Evolutionary conservation across 2,113 vertebrate genomes (phyloP).

Genomic region (Polyodon spathula): DNA sequence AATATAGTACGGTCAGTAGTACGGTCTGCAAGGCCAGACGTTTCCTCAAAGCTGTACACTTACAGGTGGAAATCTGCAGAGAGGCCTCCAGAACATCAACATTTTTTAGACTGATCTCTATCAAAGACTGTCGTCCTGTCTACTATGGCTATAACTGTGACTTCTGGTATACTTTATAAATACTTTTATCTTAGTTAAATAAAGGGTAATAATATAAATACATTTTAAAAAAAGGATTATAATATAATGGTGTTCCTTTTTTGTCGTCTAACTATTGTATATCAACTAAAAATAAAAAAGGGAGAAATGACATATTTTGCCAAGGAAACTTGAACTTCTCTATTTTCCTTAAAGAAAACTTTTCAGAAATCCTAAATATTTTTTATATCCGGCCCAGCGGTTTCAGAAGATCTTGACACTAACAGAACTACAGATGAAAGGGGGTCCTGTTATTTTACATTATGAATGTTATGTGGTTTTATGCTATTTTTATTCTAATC

Average conservation of each 20-base stretch:
- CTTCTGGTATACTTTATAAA: too few species aligned
- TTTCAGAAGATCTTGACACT: slow-evolving; percentile 18
- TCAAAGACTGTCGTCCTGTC: neutral
- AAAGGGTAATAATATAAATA: slow-evolving; percentile 2
- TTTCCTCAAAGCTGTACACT: too few species aligned
- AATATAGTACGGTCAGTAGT: too few species aligned
- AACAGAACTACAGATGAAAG: slow-evolving; percentile 25
- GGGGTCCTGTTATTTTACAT: slow-evolving; percentile 18
- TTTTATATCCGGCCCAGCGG: slow-evolving; percentile 25
- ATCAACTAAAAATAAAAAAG: neutral
- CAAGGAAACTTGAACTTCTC: neutral
- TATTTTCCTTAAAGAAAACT: slow-evolving; percentile 11
- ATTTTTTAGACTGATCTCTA: slow-evolving; percentile 13
- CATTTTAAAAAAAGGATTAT: neutral
- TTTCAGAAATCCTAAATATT: neutral
- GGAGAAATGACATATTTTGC: neutral
- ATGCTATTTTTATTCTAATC: slow-evolving; percentile 41
- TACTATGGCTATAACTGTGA: too few species aligned
- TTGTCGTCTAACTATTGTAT: neutral
- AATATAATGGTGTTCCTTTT: too few species aligned
- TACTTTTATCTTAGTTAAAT: too few species aligned
- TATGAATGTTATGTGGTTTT: slow-evolving; percentile 36
- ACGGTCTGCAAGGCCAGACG: too few species aligned
- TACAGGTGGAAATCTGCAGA: too few species aligned
- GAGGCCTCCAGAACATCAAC: too few species aligned